Evolutionary conservation across 2,797 vertebrate species (phyloP), one percentile per base, ranked within the genome.

Genomic region (Coccyzus lansbergi): DNA sequence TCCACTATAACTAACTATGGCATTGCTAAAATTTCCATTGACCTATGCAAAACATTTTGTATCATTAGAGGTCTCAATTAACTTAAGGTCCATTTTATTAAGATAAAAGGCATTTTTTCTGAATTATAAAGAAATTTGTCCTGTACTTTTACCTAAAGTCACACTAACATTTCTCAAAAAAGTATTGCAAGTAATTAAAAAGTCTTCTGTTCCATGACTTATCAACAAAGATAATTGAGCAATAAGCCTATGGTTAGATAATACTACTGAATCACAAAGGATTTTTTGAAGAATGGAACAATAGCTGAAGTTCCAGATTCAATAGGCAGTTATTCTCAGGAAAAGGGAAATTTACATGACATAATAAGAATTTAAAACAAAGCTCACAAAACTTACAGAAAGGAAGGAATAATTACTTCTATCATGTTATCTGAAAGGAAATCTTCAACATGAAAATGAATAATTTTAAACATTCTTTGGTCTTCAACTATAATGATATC

Each of bases 221-320:
- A 97, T 76, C 59, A 88, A 63, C 77, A 88, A 65, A 93, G 76
- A 96, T 94, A 96, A 96, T 31, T 92, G 92, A 96, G 72, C 38
- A 95, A 83, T 93, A 96, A 95, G 52, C 17, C 28, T 85, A 28
- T 77, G 49, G 84, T 93, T 93, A 96, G 70, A 96, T 88, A 94
- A 92, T 77, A 70, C 58, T 80, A 44, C 68, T 93, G 83, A 95
- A 83, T 93, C 82, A 93, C 63, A 87, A 92, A 91, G 76, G 11
- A 31, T 77, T 88, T 91, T 91, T 80, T 90, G 0, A 83, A 79
- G 67, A 90, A 44, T 59, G 19, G 74, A 92, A 95, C 74, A 93
- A 80, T 87, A 85, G 63, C n/a, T 82, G 51, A 70, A 91, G 52
- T 88, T 94, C 62, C 89, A 62, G 64, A 75, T 94, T 92, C 29